Conservation (phyloP, 2,113 vertebrate genomes). For the Cathartes aura region DNA sequence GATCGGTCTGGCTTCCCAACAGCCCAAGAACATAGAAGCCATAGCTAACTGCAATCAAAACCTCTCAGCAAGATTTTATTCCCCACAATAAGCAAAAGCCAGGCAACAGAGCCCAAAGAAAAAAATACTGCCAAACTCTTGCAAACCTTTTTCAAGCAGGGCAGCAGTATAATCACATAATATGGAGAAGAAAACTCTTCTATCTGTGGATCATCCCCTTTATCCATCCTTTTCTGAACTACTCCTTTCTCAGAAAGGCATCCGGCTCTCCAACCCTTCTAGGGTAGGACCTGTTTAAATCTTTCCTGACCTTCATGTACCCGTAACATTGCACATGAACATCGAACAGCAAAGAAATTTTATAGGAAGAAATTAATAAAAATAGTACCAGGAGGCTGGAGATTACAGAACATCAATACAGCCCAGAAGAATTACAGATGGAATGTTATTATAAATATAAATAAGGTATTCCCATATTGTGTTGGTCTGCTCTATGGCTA, state of each 20-base stretch:
- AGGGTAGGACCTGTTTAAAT: neutral
- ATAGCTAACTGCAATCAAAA: neutral
- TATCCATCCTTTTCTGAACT: neutral
- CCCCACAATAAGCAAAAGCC: neutral
- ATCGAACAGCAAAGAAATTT: neutral
- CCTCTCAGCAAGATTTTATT: neutral
- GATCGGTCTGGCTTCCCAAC: neutral
- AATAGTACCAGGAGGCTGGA: neutral
- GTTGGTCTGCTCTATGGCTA: neutral
- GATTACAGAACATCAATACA: neutral
- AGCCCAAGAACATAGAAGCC: neutral
- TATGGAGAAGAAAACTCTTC: neutral
- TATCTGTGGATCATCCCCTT: neutral
- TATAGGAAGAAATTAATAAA: neutral
- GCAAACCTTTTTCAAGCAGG: neutral
- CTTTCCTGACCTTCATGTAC: neutral
- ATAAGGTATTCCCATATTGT: neutral
- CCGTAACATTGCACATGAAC: rapidly evolving
- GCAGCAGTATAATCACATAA: neutral
- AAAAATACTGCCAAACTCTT: neutral
- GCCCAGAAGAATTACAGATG: neutral
- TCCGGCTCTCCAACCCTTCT: neutral
- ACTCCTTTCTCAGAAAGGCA: neutral
- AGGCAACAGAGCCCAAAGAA: neutral
- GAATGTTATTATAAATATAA: neutral